Conservation (phyloP, 2,888 invertebrate genomes). For the Exephanes ischioxanthus region DNA sequence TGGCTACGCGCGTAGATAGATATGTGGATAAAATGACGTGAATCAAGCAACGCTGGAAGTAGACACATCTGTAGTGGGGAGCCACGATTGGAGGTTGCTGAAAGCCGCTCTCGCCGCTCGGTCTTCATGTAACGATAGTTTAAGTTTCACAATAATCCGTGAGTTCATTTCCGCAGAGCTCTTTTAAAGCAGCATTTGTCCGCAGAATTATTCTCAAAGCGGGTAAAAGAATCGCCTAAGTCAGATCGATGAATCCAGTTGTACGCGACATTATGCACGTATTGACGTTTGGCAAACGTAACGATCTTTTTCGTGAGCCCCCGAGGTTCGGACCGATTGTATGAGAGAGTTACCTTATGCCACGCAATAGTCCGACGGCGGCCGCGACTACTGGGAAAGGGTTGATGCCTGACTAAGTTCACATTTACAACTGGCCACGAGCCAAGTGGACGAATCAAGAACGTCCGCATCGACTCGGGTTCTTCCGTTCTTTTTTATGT, state of each 20-base stretch:
- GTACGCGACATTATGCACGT: neutral
- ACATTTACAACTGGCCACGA: constrained; percentile 66
- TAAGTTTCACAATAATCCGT: constrained; percentile 37
- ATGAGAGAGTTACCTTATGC: constrained; percentile 36
- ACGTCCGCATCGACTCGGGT: constrained; percentile 31
- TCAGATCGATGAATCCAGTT: neutral
- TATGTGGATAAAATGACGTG: constrained; percentile 20
- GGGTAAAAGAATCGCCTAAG: neutral
- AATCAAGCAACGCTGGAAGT: constrained; percentile 7
- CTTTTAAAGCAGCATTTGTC: neutral
- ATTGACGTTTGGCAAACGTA: neutral
- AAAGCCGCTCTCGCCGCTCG: neutral
- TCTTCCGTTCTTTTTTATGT: constrained; percentile 1
- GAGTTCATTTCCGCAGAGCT: neutral
- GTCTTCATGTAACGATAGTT: constrained; percentile 39
- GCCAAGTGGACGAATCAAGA: constrained; percentile 62
- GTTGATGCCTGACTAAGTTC: constrained; percentile 68
- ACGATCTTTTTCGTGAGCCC: neutral
- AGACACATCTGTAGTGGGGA: constrained; percentile 1
- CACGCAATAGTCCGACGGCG: constrained; percentile 29
- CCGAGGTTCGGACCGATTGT: constrained; percentile 32
- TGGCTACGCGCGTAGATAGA: neutral
- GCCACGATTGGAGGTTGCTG: neutral
- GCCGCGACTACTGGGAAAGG: constrained; percentile 47
- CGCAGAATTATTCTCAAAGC: neutral